Percentiles rank a stretch among this genome's conserved stretches.
Conservation (phyloP, 2,888 invertebrate species). For the Caenorhabditis sinica region DNA sequence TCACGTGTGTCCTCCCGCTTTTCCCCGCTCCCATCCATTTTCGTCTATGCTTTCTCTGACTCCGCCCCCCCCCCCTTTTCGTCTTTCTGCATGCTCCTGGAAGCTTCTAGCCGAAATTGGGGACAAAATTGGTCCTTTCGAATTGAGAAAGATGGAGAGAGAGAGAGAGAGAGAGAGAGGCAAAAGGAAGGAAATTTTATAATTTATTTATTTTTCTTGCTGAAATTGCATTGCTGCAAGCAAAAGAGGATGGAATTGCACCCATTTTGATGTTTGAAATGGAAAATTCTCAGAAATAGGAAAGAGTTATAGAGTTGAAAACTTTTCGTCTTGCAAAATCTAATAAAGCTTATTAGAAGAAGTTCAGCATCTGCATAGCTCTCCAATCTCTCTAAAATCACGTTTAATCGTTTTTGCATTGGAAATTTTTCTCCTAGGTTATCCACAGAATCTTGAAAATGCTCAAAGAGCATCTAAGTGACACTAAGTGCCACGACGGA, state of each 20-base stretch:
- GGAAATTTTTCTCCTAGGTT: background rate
- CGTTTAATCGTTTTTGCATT: background rate
- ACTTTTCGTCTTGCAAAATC: background rate
- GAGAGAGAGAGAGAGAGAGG: background rate
- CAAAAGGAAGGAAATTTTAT: constrained; percentile 15
- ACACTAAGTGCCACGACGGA: constrained; percentile 2
- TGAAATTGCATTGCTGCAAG: constrained; percentile 31
- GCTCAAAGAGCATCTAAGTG: constrained; percentile 20
- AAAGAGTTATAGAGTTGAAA: no score
- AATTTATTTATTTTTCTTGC: constrained; percentile 43
- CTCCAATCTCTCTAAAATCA: background rate
- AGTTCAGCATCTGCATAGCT: background rate
- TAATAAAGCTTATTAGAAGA: background rate
- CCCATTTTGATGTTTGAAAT: background rate
- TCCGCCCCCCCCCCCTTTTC: constrained; percentile 33
- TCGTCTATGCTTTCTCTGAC: constrained; percentile 12
- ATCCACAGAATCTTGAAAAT: constrained; percentile 1
- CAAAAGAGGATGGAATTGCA: background rate
- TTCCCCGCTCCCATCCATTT: constrained; percentile 33
- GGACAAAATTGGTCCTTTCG: constrained; percentile 14
- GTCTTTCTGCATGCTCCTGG: constrained; percentile 2
- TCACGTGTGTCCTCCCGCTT: constrained; percentile 21
- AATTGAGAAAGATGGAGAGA: background rate
- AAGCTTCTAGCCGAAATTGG: constrained; percentile 22
- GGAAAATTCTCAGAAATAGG: background rate